Percentiles rank a stretch among this genome's conserved stretches.
These are phyloP conservation scores for Mythimna vitellina DNA, from an alignment of 2,888 invertebrate species.

Conservation along the genomic window DNA sequence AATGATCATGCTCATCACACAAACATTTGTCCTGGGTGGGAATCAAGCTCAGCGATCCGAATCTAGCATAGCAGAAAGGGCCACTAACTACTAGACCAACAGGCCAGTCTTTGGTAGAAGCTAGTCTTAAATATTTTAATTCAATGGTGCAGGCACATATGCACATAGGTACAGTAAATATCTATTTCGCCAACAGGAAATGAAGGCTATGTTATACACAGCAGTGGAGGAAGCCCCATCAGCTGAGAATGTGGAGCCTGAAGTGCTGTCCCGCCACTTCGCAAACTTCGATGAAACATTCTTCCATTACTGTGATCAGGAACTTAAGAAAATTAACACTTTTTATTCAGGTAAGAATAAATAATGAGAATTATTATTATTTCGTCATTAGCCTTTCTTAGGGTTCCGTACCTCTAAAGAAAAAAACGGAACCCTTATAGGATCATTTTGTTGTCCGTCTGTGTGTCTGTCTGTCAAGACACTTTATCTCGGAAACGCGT, in stretches of 20 bases:
- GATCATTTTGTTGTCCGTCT: too few relatives aligned
- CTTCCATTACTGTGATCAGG: constrained; percentile 98
- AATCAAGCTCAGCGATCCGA: too few relatives aligned
- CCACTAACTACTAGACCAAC: too few relatives aligned
- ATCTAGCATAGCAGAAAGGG: too few relatives aligned
- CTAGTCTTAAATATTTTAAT: not conserved
- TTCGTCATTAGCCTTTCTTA: not conserved
- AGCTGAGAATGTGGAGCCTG: constrained; percentile 96
- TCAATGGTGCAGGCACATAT: too few relatives aligned
- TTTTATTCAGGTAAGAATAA: constrained; percentile 95
- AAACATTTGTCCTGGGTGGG: too few relatives aligned
- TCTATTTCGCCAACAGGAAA: constrained; percentile 92
- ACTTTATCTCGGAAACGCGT: too few relatives aligned
- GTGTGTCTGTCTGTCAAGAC: too few relatives aligned
- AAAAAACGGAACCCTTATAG: too few relatives aligned
- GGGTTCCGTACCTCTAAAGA: too few relatives aligned
- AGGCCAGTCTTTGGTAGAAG: too few relatives aligned
- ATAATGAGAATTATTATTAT: not conserved
- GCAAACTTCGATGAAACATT: constrained; percentile 99
- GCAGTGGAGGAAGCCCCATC: constrained; percentile 98
- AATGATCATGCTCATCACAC: too few relatives aligned
- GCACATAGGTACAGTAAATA: not conserved
- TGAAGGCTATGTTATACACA: constrained; percentile 98
- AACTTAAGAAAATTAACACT: constrained; percentile 98
- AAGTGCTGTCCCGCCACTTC: constrained; percentile 96